Evolutionary conservation across 92 coral and sea anemone genomes (phyloP).

Genomic region (Metridium senile): DNA sequence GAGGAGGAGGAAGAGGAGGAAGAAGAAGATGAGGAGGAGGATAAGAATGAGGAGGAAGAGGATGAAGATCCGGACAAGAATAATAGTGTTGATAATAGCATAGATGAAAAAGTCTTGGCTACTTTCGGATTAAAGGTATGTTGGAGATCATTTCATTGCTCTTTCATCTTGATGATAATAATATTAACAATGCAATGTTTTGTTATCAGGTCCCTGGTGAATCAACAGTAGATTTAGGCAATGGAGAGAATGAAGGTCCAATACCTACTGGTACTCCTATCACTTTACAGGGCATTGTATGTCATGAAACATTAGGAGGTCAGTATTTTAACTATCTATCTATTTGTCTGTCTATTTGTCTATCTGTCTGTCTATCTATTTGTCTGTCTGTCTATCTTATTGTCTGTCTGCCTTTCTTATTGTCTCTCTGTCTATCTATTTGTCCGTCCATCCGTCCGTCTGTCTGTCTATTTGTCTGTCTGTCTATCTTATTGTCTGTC

Average conservation of each 20-base stretch:
- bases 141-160: not conserved
- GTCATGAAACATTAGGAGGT: constrained; percentile 93
- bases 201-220: constrained; percentile 15
- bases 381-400: too few species aligned
- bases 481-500: too few species aligned
- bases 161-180: not conserved
- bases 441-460: too few species aligned
- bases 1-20: constrained; percentile 91
- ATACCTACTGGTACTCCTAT: constrained; percentile 92
- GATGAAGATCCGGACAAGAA: constrained; percentile 38
- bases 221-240: constrained; percentile 18
- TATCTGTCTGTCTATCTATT: too few species aligned
- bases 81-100: constrained; percentile 28
- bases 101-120: constrained; percentile 32
- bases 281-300: constrained; percentile 86
- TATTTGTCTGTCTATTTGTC: not conserved
- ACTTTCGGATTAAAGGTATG: constrained; percentile 20
- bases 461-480: too few species aligned
- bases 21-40: constrained; percentile 81
- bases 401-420: too few species aligned
- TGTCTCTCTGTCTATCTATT: too few species aligned
- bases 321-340: not conserved
- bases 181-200: not conserved
- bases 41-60: constrained; percentile 75
- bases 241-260: constrained; percentile 41